Percentiles rank a stretch among this genome's conserved stretches.
phyloP scores from a whole-genome alignment of 2,888 invertebrate species.

The Lepas anatifera region DNA sequence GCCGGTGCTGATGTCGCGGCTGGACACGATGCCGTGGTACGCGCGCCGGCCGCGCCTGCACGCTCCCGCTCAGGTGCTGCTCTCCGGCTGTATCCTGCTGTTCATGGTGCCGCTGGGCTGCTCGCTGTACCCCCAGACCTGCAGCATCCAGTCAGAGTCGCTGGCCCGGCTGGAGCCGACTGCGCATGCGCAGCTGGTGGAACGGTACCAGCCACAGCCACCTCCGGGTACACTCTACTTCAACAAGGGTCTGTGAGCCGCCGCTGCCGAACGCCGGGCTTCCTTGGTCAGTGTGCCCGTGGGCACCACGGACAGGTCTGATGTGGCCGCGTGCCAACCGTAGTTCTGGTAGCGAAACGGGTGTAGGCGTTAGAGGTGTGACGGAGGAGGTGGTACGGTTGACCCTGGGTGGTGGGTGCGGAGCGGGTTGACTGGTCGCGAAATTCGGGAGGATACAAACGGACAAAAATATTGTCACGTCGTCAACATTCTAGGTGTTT shows the following conservation, averaged over 20 bases:
- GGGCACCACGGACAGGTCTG: too few species aligned
- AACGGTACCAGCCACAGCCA: slow-evolving; percentile 9
- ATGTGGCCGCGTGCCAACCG: too few species aligned
- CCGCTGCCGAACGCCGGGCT: neutral
- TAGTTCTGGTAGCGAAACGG: too few species aligned
- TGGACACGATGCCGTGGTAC: slow-evolving; percentile 64
- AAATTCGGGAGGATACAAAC: too few species aligned
- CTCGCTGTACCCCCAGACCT: slow-evolving; percentile 23
- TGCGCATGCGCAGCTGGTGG: slow-evolving; percentile 15
- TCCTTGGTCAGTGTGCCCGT: too few species aligned
- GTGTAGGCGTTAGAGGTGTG: too few species aligned
- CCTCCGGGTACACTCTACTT: slow-evolving; percentile 20
- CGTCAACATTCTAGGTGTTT: too few species aligned
- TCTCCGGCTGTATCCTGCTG: slow-evolving; percentile 20
- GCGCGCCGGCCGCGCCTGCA: slow-evolving; percentile 58
- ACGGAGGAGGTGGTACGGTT: too few species aligned
- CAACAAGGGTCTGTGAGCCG: slow-evolving; percentile 24
- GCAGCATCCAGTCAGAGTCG: slow-evolving; percentile 15
- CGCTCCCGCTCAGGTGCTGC: slow-evolving; percentile 55
- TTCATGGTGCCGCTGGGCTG: slow-evolving; percentile 25
- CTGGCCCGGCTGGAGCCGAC: slow-evolving; percentile 18
- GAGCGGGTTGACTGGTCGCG: too few species aligned
- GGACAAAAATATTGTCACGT: too few species aligned
- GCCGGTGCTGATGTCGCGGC: slow-evolving; percentile 69
- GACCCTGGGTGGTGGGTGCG: too few species aligned